Evolutionary conservation across 2,888 invertebrate genomes (phyloP).

Genomic region (Yponomeuta malinellus): DNA sequence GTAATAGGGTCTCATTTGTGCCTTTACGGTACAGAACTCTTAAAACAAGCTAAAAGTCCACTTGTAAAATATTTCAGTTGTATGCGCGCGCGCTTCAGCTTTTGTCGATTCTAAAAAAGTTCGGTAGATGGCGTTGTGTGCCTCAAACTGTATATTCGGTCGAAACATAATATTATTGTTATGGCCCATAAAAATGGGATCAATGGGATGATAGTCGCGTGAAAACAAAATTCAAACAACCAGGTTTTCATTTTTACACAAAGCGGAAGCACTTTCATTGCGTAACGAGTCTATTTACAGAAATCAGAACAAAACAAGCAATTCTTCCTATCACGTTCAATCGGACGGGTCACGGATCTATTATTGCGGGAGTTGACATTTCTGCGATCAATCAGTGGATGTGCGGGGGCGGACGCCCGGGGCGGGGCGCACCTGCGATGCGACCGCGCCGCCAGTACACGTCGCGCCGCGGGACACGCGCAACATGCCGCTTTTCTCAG

Average conservation of each 20-base stretch:
- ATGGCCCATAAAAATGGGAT: not conserved
- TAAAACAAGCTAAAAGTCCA: not conserved
- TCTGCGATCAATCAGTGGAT: constrained; percentile 62
- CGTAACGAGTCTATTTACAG: not conserved
- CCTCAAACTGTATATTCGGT: not conserved
- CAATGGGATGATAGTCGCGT: not conserved
- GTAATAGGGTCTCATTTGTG: no score
- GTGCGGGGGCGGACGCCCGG: constrained; percentile 28
- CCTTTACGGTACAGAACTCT: no score
- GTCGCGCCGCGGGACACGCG: constrained; percentile 28
- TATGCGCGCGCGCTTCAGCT: not conserved
- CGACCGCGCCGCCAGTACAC: constrained; percentile 17
- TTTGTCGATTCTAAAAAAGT: not conserved
- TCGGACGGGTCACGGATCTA: constrained; percentile 31
- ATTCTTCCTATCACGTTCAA: constrained; percentile 13
- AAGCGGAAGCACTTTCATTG: not conserved
- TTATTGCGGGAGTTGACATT: constrained; percentile 45
- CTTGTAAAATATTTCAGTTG: not conserved
- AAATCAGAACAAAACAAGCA: not conserved
- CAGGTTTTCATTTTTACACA: not conserved
- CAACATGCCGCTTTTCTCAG: constrained; percentile 81
- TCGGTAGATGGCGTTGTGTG: not conserved
- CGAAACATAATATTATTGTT: not conserved
- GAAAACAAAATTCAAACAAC: not conserved
- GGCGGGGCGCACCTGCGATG: constrained; percentile 32